Evolutionary conservation across 2,888 invertebrate genomes (phyloP).

Genomic region (Drosophila picticornis): DNA sequence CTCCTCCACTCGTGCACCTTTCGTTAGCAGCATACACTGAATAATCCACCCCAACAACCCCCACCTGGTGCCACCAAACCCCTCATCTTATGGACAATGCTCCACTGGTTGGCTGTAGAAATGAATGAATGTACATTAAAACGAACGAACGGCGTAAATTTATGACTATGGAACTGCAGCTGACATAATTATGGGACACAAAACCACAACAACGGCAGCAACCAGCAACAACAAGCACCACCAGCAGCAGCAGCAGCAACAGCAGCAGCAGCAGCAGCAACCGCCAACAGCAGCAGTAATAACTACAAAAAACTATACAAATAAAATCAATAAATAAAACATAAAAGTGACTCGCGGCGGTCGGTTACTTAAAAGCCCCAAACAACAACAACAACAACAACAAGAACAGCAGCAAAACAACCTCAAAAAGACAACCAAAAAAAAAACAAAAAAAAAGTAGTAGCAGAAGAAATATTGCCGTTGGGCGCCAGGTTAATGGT

Average conservation of each 20-base stretch:
- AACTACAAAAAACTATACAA: conserved; percentile 45
- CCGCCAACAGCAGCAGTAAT: conserved; percentile 1
- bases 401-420: background rate
- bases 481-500: conserved; percentile 59
- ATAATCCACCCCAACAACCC: conserved; percentile 3
- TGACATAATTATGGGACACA: conserved; percentile 76
- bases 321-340: conserved; percentile 77
- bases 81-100: background rate
- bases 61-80: background rate
- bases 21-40: background rate
- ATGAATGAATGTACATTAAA: conserved; percentile 50
- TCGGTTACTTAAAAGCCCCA: conserved; percentile 66
- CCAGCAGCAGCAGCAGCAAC: conserved; percentile 35
- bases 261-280: conserved; percentile 24
- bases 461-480: conserved; percentile 25
- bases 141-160: conserved; percentile 64
- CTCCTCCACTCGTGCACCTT: background rate
- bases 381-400: background rate
- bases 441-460: background rate
- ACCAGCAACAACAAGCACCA: conserved; percentile 5
- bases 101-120: conserved; percentile 14
- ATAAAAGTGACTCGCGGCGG: conserved; percentile 66
- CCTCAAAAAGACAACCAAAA: background rate
- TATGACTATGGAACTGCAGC: conserved; percentile 77
- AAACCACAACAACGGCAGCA: conserved; percentile 59